A percentile compares a stretch with the other conserved stretches of the same genome.
Conservation (phyloP, 2,113 vertebrate species). For the Galbula dea region DNA sequence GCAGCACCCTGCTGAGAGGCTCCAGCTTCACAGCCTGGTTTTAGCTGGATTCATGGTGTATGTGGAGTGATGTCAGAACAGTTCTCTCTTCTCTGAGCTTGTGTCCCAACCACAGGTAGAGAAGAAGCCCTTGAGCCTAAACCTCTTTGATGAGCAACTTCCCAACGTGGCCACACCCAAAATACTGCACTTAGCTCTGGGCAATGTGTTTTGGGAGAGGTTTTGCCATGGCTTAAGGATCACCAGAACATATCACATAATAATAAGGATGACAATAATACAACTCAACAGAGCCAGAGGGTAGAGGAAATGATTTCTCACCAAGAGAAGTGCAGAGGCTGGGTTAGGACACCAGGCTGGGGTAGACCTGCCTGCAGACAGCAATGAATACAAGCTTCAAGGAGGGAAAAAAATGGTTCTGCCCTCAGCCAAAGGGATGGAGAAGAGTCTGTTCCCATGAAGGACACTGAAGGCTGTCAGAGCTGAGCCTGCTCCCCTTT, state of each 20-base stretch:
- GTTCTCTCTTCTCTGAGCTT: background rate
- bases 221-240: background rate
- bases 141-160: background rate
- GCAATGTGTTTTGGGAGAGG: background rate
- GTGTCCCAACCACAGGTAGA: background rate
- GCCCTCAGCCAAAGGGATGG: background rate
- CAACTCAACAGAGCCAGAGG: background rate
- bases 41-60: background rate
- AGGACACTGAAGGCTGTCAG: background rate
- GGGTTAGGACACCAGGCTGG: background rate
- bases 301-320: background rate
- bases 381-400: background rate
- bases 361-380: background rate
- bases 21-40: background rate
- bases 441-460: background rate
- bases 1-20: background rate
- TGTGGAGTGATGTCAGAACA: background rate
- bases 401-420: background rate
- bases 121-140: conserved; percentile 31
- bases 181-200: background rate
- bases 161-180: background rate
- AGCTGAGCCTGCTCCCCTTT: background rate
- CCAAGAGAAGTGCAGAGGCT: background rate
- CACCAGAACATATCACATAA: background rate
- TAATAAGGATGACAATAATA: background rate